Evolutionary conservation across 2,888 invertebrate species (phyloP).

Genomic region (Sinopyrophorus schimmeli): DNA sequence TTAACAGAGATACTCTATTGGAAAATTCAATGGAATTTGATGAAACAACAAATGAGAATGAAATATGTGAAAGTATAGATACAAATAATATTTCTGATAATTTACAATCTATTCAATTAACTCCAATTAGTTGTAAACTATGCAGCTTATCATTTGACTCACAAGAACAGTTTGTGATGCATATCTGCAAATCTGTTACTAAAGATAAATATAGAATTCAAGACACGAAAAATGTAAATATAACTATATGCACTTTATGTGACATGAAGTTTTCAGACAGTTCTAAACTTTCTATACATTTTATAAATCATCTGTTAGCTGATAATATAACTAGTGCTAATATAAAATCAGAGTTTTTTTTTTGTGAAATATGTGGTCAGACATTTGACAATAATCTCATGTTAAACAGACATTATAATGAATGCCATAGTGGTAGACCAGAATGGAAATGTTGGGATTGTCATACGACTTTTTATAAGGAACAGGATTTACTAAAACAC

Average conservation of each 20-base stretch:
- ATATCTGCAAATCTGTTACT: too few species aligned
- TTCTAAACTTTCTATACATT: conserved; percentile 33
- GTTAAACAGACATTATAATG: conserved; percentile 34
- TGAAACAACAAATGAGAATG: background rate
- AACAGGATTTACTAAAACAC: conserved; percentile 30
- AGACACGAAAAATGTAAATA: conserved; percentile 15
- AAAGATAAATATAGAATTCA: conserved; percentile 18
- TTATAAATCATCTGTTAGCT: conserved; percentile 34
- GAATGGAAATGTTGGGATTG: conserved; percentile 32
- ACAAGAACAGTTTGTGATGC: too few species aligned
- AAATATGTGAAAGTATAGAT: background rate
- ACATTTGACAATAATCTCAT: conserved; percentile 35
- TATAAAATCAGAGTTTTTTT: conserved; percentile 29
- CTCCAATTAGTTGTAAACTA: too few species aligned
- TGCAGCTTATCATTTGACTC: too few species aligned
- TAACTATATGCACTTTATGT: conserved; percentile 34
- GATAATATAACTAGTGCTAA: conserved; percentile 27
- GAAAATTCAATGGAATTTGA: background rate
- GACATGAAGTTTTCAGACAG: conserved; percentile 28
- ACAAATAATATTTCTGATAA: background rate
- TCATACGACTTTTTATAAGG: conserved; percentile 30
- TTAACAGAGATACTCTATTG: background rate
- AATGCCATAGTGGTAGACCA: conserved; percentile 18
- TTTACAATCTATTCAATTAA: background rate
- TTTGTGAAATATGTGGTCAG: conserved; percentile 40